Evolutionary conservation across 2,888 invertebrate species (phyloP).

Genomic region (Poecilobothrus nobilitatus): DNA sequence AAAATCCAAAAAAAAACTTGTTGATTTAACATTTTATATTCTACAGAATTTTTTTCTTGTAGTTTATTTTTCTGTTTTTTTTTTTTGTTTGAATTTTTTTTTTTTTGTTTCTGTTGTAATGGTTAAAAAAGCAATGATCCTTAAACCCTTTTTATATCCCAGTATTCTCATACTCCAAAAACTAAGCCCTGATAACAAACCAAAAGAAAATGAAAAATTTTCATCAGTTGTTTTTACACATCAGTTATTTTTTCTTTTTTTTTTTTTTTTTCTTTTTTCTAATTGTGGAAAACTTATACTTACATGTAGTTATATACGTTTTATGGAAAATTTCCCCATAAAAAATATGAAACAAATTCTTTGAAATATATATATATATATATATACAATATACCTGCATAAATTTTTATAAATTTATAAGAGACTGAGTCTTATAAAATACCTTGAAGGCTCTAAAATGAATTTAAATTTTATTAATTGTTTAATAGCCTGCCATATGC

Average conservation of each 20-base stretch:
- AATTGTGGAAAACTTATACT: too few relatives aligned
- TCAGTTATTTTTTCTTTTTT: not conserved
- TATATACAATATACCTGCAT: too few relatives aligned
- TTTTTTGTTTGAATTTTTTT: too few relatives aligned
- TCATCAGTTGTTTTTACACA: not conserved
- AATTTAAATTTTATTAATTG: conserved; percentile 1
- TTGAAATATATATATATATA: too few relatives aligned
- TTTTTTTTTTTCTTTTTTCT: too few relatives aligned
- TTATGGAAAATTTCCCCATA: too few relatives aligned
- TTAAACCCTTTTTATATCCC: not conserved
- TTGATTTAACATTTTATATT: not conserved
- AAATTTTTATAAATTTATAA: too few relatives aligned
- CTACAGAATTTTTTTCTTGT: not conserved
- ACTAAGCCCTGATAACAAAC: not conserved
- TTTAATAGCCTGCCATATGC: conserved; percentile 6
- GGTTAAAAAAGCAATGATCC: not conserved
- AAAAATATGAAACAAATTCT: too few relatives aligned
- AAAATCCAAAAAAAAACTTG: not conserved
- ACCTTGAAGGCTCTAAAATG: conserved; percentile 4
- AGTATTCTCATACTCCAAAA: not conserved
- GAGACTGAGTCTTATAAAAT: not conserved
- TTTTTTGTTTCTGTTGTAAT: not conserved
- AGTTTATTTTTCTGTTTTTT: too few relatives aligned
- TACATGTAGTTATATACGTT: too few relatives aligned
- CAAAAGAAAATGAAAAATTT: not conserved